Conservation (phyloP, 2,888 invertebrate species). For the Caenorhabditis drosophilae region DNA sequence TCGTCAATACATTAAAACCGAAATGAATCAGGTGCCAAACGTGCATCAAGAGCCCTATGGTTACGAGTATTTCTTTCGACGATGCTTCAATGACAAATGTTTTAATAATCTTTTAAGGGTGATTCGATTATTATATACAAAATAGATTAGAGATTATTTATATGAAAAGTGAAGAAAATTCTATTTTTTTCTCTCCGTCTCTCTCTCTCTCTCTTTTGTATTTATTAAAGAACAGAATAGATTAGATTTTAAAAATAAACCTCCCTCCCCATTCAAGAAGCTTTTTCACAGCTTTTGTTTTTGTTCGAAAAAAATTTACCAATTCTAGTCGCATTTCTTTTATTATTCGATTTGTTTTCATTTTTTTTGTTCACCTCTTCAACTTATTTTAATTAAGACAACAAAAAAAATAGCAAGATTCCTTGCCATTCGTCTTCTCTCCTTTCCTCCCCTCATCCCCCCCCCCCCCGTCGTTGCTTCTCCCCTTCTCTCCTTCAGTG, state of each 20-base stretch:
- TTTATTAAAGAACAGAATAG: too few species aligned
- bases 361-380: not conserved
- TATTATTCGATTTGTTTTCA: not conserved
- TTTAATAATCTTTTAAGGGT: constrained; percentile 44
- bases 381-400: not conserved
- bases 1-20: constrained; percentile 47
- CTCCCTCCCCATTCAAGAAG: too few species aligned
- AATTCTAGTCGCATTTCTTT: too few species aligned
- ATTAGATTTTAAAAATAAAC: too few species aligned
- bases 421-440: not conserved
- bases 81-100: constrained; percentile 32
- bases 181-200: not conserved
- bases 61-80: constrained; percentile 51
- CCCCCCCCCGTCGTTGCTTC: not conserved
- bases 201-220: too few species aligned
- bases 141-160: constrained; percentile 5
- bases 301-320: too few species aligned
- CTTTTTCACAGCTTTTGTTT: too few species aligned
- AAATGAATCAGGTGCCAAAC: constrained; percentile 46
- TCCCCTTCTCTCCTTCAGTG: not conserved
- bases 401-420: not conserved
- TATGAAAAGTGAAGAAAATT: too few species aligned
- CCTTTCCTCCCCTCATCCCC: not conserved
- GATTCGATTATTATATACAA: constrained; percentile 44
- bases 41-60: constrained; percentile 43